Base-by-base conservation (phyloP, 2,888 invertebrate genomes). In the Torymus texanus region DNA sequence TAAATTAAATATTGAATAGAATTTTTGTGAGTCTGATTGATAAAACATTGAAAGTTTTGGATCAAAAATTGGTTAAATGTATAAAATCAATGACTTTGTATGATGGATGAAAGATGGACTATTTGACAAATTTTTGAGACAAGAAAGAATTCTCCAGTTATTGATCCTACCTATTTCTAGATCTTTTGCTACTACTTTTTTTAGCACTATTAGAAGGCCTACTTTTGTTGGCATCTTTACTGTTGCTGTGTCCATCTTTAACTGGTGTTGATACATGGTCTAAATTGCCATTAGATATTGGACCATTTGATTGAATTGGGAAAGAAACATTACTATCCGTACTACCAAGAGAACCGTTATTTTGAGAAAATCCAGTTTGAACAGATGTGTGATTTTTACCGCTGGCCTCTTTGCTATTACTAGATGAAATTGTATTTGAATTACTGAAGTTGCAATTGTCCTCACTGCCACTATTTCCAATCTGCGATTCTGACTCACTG, bases 401-500 rank as follows among this genome's bases (percentile, higher is more conserved):
- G 59, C 87, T 88, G 67, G 87, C 82, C 75, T 90, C 90, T 89
- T 90, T 90, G 80, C 86, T 88, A 85, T 86, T 88, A 80, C 87
- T 87, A 81, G 87, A 86, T 76, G 87, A 84, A 76, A 88, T 85
- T 24, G 85, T 83, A 81, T 85, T 88, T 24, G 89, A 86, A 86
- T 88, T 90, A 77, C 84, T 85, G 82, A 89, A 90, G 85, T 89
- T 90, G 83, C 89, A 90, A 86, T 91, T 91, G 86, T 92, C 92
- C 85, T 92, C 92, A 84, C 91, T 92, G 79, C 92, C 92, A 84
- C 92, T 92, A 87, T 91, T 91, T 66, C 91, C 91, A 79, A 90
- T 95, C 89, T 96, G 95, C 14, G 96, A 96, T 91, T 97, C 97
- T 62, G 96, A 95, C 91, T 97, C 97, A 91, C 96, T 97, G 88